phyloP scores from a whole-genome alignment of 2,113 vertebrate species.

The Bucco capensis region DNA sequence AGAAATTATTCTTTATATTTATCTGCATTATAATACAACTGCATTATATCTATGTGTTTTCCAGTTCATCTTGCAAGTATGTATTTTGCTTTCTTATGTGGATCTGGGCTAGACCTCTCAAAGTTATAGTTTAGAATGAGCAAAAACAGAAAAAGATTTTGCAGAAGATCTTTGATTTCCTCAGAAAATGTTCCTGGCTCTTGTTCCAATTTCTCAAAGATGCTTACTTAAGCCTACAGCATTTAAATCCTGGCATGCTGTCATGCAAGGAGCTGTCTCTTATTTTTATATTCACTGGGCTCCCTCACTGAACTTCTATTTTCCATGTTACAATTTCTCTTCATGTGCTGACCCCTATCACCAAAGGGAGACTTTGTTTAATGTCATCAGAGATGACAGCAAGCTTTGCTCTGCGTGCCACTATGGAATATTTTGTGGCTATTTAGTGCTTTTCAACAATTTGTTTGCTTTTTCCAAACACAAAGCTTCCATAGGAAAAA shows the following conservation, averaged over 20 bases:
- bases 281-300: background rate
- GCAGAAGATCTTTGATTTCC: background rate
- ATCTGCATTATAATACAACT: background rate
- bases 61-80: background rate
- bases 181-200: background rate
- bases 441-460: background rate
- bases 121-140: background rate
- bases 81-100: fast-evolving
- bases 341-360: background rate
- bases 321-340: background rate
- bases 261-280: background rate
- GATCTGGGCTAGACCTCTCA: background rate
- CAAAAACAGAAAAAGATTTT: background rate
- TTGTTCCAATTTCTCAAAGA: background rate
- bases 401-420: fast-evolving
- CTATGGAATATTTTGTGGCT: background rate
- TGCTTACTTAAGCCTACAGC: background rate
- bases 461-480: background rate
- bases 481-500: background rate
- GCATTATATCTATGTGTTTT: background rate
- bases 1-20: background rate
- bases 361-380: background rate
- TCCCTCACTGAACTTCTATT: background rate
- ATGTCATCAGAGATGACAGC: background rate
- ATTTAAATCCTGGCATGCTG: background rate